These are phyloP conservation scores for Rhinogobio ventralis DNA, from an alignment of 2,797 vertebrate species.

Conservation along the genomic window DNA sequence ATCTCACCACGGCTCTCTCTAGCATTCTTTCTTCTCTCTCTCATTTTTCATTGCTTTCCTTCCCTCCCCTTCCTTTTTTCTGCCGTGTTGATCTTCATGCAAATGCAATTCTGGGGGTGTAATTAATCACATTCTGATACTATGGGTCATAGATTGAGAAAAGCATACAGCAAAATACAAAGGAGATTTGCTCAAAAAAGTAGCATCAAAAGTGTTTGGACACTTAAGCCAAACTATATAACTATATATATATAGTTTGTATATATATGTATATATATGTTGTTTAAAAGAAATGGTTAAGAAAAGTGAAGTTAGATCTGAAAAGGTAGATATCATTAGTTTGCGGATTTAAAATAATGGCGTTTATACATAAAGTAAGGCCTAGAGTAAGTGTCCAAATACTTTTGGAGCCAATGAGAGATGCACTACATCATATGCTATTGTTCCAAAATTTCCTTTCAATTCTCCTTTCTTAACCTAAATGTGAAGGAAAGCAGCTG, in stretches of 20 bases:
- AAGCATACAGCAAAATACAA: background rate
- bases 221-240: background rate
- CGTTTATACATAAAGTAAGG: background rate
- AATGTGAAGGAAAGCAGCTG: slow-evolving; percentile 13
- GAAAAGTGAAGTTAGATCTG: background rate
- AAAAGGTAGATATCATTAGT: background rate
- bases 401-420: background rate
- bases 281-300: background rate
- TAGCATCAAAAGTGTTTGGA: background rate
- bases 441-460: background rate
- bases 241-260: too few species aligned
- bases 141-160: slow-evolving; percentile 38
- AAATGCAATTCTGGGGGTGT: slow-evolving; percentile 58
- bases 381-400: background rate
- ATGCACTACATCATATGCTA: background rate
- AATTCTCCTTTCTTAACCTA: slow-evolving; percentile 10
- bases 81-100: slow-evolving; percentile 53
- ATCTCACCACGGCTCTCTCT: slow-evolving; percentile 13
- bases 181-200: background rate
- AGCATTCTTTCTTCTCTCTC: background rate
- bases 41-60: slow-evolving; percentile 29
- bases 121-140: slow-evolving; percentile 66
- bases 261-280: too few species aligned
- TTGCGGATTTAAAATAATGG: background rate
- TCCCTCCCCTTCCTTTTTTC: slow-evolving; percentile 53